Evolutionary conservation across 64 coral and sea anemone genomes (phyloP).

Genomic region (Astreopora myriophthalma): DNA sequence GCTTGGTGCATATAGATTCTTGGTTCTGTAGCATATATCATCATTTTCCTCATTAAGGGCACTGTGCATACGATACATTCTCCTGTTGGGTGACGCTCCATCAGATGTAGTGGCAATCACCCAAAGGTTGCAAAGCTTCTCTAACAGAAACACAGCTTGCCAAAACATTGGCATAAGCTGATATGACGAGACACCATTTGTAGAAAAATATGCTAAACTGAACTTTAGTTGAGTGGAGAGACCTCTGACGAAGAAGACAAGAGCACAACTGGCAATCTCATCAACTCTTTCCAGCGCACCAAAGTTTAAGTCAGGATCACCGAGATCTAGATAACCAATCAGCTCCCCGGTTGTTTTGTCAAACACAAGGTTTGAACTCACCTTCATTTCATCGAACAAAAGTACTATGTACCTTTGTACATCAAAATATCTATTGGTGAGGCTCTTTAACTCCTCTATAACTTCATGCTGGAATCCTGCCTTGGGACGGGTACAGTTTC

Average conservation of each 20-base stretch:
- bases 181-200: neutral
- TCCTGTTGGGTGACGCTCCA: slow-evolving; percentile 6
- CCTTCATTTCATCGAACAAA: too few relatives aligned
- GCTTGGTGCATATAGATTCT: slow-evolving; percentile 22
- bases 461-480: too few relatives aligned
- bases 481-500: too few relatives aligned
- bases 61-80: slow-evolving; percentile 11
- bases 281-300: neutral
- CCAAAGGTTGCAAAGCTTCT: neutral
- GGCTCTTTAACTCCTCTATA: too few relatives aligned
- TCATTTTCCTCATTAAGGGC: neutral
- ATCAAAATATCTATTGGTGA: too few relatives aligned
- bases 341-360: neutral
- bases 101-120: slow-evolving; percentile 3
- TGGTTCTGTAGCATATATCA: slow-evolving; percentile 15
- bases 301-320: neutral
- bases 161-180: neutral
- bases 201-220: slow-evolving; percentile 21
- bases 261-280: neutral
- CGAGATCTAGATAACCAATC: neutral
- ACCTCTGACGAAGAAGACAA: neutral
- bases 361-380: too few relatives aligned
- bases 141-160: neutral
- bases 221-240: neutral
- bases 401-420: too few relatives aligned